Evolutionary conservation across 1,140 invertebrate genomes (phyloP).

Genomic region (Hyphantria cunea): DNA sequence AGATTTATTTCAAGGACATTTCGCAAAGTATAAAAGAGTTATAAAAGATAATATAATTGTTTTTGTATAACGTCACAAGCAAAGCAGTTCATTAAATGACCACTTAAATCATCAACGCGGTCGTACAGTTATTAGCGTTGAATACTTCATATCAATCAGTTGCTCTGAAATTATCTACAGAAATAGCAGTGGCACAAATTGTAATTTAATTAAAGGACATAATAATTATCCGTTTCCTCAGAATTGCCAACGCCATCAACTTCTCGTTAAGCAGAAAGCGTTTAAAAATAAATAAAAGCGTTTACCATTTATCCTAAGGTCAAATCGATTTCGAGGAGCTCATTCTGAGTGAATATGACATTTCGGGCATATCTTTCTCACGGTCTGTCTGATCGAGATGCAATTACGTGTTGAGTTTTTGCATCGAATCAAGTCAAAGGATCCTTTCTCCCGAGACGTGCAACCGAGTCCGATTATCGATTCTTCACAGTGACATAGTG

Average conservation of each 20-base stretch:
- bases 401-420: conserved; percentile 68
- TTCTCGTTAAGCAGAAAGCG: conserved; percentile 2
- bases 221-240: conserved; percentile 1
- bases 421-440: conserved; percentile 42
- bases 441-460: conserved; percentile 37
- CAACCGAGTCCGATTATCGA: conserved; percentile 36
- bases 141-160: too few species aligned
- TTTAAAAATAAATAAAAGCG: conserved; percentile 21
- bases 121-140: too few species aligned
- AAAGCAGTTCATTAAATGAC: too few species aligned
- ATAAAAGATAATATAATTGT: too few species aligned
- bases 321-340: conserved; percentile 33
- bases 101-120: too few species aligned
- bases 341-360: conserved; percentile 66
- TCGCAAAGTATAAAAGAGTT: too few species aligned
- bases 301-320: conserved; percentile 30
- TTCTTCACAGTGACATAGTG: conserved; percentile 41
- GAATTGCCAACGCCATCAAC: neutral
- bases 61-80: too few species aligned
- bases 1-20: too few species aligned
- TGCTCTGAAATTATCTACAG: too few species aligned
- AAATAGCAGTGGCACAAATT: neutral
- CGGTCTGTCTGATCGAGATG: conserved; percentile 53
- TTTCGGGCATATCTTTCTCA: conserved; percentile 77
- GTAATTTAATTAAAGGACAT: neutral